Base-by-base conservation (phyloP, 2,113 vertebrate species). In the Oryzias celebensis region DNA sequence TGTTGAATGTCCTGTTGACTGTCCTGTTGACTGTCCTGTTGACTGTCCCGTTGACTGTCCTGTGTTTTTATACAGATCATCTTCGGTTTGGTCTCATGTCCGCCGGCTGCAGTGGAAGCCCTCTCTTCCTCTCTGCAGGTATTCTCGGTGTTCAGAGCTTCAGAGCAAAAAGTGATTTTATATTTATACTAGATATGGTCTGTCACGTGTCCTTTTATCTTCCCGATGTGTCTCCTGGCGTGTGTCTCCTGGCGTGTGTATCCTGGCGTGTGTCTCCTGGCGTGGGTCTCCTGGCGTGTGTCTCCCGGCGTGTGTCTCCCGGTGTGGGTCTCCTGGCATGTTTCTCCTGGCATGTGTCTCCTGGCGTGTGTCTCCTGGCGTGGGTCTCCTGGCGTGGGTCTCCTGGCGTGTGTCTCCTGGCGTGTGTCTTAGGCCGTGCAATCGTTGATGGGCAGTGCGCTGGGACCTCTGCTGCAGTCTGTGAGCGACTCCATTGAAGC, bases 401-500 rank as follows among this genome's bases (percentile, higher is more conserved):
- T 20, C 20, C 20, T 20, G 20, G 20, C 20, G 20, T 18, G 15
- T 20, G 45, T 15, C 17, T 46, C 15, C 14, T 14, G 16, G 2
- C 17, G 3, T 46, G 45, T 4, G 45, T 43, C 20, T 6, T 63
- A 98, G 97, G 89, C 73, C 1, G 84, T 96, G 50, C 91, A 94
- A 73, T 88, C 85, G 71, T 92, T 99, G 46, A 99, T 99, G 97
- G 92, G 87, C 73, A 94, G 71, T 17, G 96, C 97, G 1, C 87
- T 99, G 57, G 95, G 96, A 66, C 97, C 96, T 0, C 89, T 98
- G 1, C 89, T 99, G 63, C 94, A 91, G 83, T 99, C 97, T 0
- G 96, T 99, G 28, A 93, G 90, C 4, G 96, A 99, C 79, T 97
- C 97, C 10, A 89, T 99, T 22, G 95, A 99, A 80, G 96, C 97